These are phyloP conservation scores for Aulostomus chinensis DNA, from an alignment of 2,797 vertebrate species.

Conservation along the genomic window DNA sequence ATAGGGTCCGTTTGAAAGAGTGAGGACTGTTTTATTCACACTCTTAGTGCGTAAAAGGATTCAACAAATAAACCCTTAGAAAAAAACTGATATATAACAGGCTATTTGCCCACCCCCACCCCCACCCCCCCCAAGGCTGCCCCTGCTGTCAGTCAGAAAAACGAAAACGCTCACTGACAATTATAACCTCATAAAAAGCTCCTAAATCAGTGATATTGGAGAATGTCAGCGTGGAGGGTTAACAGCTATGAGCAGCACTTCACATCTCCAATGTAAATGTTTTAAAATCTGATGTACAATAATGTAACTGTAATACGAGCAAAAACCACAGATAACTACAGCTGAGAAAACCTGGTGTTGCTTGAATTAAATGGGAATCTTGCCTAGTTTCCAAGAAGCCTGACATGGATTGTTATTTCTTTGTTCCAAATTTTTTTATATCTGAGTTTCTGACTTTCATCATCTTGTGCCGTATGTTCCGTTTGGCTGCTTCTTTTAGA, in stretches of 20 bases:
- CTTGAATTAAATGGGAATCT: too few relatives aligned
- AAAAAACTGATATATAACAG: too few relatives aligned
- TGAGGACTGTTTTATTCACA: too few relatives aligned
- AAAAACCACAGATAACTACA: conserved; percentile 31
- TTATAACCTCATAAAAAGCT: conserved; percentile 21
- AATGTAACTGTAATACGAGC: conserved; percentile 34
- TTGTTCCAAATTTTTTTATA: too few relatives aligned
- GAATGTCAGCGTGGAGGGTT: conserved; percentile 19
- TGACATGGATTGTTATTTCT: conserved; percentile 1
- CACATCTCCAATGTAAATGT: conserved; percentile 52
- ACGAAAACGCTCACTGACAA: too few relatives aligned
- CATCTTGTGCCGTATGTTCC: background rate
- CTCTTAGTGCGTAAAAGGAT: too few relatives aligned
- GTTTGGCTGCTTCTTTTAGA: background rate
- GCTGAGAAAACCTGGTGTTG: conserved; percentile 45
- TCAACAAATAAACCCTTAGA: too few relatives aligned
- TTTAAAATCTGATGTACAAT: conserved; percentile 33
- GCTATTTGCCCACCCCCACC: too few relatives aligned
- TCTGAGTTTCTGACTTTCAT: conserved; percentile 11
- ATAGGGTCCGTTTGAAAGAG: too few relatives aligned
- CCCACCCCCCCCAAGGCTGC: too few relatives aligned
- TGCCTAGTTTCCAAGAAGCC: conserved; percentile 32
- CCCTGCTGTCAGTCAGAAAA: too few relatives aligned
- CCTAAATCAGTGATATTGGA: conserved; percentile 15
- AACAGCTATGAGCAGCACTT: conserved; percentile 22